Base-by-base conservation (phyloP, 1,140 invertebrate genomes). In the Cepaea nemoralis region DNA sequence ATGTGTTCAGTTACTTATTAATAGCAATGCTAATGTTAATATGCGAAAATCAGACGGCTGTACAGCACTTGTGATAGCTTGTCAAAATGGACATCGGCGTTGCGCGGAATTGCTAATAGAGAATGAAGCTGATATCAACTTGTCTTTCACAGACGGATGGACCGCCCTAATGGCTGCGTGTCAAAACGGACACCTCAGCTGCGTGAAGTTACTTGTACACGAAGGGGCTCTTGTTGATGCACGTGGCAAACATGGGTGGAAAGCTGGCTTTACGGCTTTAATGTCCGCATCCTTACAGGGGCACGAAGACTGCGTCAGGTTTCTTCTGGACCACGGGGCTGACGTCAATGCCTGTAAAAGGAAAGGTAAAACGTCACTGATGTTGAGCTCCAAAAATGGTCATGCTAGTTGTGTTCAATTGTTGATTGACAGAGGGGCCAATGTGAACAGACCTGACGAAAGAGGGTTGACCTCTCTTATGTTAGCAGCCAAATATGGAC, bases 261-360 rank as follows among this genome's bases (percentile, higher is more conserved):
- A 69, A 24, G 24, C 6, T 6, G 40, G 40, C 45, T 73, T 35
- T 24, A 40, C 70, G 45, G 70, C 70, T 8, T 42, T 73, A 10
- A 73, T 73, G 70, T 40, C 39, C 19, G 70, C 70, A 39, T 73
- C 70, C 12, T 40, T 40, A 40, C 12, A 27, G 40, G 70, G 37
- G 10, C 37, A 73, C 45, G 8, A 31, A 6, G n/a, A 42, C 33
- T 39, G 33, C 14, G 37, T 45, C 22, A 40, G 8, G 1, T 27
- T 73, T 2, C 70, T 73, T 73, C 24, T 73, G 12, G 39, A 42
- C 22, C 37, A n/a, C 1, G 70, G 70, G 10, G 70, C 70, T 14
- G 40, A 42, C 45, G 39, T 73, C 3, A 42, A 73, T 27, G 33
- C 12, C 22, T 12, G 3, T 10, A 40, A 35, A 42, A 12, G 3